phyloP scores from a whole-genome alignment of 2,888 invertebrate genomes.

The Hirtodrosophila histrioides region DNA sequence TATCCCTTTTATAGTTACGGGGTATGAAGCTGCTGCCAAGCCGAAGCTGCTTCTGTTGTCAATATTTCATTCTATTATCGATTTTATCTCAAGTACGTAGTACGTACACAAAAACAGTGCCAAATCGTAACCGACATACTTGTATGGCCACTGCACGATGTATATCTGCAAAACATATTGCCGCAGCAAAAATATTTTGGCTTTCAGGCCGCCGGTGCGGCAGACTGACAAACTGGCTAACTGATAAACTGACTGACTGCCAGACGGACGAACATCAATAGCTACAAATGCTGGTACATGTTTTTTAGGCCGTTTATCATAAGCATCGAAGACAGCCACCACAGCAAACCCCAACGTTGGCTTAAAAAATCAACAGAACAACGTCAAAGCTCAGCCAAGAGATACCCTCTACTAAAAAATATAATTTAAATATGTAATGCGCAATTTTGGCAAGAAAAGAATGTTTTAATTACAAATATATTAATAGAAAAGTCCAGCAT shows the following conservation, averaged over 20 bases:
- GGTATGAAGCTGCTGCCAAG: conserved; percentile 3
- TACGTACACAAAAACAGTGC: conserved; percentile 23
- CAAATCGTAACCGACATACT: conserved; percentile 26
- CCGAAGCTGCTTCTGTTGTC: conserved; percentile 17
- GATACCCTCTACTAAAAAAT: conserved; percentile 9
- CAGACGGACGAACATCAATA: conserved; percentile 23
- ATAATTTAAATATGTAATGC: not conserved
- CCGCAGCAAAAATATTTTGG: conserved; percentile 44
- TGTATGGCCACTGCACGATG: conserved; percentile 38
- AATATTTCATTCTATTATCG: conserved; percentile 50
- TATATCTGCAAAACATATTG: conserved; percentile 58
- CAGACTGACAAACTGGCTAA: conserved; percentile 26
- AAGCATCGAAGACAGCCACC: conserved; percentile 33
- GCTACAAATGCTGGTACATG: conserved; percentile 15
- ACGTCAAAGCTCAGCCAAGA: not conserved
- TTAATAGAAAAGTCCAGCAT: not conserved
- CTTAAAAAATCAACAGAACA: not conserved
- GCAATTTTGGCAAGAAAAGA: too few relatives aligned
- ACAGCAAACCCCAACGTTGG: conserved; percentile 7
- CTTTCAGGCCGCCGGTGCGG: conserved; percentile 27
- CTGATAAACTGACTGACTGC: conserved; percentile 29
- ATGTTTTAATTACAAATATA: too few relatives aligned
- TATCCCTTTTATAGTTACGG: not conserved
- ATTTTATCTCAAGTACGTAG: conserved; percentile 38
- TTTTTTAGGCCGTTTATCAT: conserved; percentile 41